Conservation (phyloP, 2,797 vertebrate species). For the Steatocranus sp. region DNA sequence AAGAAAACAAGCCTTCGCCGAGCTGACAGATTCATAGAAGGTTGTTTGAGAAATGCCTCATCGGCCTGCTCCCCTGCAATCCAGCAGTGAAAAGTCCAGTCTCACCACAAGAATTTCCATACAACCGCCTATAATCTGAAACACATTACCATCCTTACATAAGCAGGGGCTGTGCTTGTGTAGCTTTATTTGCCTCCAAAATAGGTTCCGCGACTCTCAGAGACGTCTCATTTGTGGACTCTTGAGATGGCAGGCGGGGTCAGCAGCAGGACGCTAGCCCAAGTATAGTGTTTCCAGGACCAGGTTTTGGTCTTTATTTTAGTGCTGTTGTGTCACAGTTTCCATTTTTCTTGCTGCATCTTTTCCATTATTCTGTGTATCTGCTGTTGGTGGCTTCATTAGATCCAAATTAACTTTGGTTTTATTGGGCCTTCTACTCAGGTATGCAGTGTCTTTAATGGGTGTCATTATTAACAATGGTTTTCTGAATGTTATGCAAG, state of each 20-base stretch:
- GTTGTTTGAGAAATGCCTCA: conserved; percentile 19
- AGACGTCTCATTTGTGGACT: conserved; percentile 79
- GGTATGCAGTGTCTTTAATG: not conserved
- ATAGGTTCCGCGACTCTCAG: conserved; percentile 73
- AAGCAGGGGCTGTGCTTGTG: conserved; percentile 82
- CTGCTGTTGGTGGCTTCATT: not conserved
- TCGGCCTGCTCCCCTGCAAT: conserved; percentile 43
- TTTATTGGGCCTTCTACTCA: not conserved
- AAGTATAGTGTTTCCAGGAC: conserved; percentile 7
- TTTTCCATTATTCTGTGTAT: not conserved
- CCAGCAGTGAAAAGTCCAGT: conserved; percentile 80
- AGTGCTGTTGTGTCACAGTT: not conserved
- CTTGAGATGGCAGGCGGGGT: conserved; percentile 67
- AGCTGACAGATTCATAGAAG: conserved; percentile 58
- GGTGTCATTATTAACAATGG: not conserved
- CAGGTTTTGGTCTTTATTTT: not conserved
- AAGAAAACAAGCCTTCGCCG: conserved; percentile 58
- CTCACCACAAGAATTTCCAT: conserved; percentile 93
- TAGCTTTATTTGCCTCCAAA: conserved; percentile 76
- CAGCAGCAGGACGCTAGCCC: conserved; percentile 3
- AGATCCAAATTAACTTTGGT: not conserved
- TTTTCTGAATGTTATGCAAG: not conserved
- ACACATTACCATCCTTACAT: conserved; percentile 88
- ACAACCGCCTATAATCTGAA: conserved; percentile 91
- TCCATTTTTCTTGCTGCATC: not conserved